These are phyloP conservation scores for Scomberomorus guttatus DNA, from an alignment of 2,797 vertebrate species.

Conservation along the genomic window DNA sequence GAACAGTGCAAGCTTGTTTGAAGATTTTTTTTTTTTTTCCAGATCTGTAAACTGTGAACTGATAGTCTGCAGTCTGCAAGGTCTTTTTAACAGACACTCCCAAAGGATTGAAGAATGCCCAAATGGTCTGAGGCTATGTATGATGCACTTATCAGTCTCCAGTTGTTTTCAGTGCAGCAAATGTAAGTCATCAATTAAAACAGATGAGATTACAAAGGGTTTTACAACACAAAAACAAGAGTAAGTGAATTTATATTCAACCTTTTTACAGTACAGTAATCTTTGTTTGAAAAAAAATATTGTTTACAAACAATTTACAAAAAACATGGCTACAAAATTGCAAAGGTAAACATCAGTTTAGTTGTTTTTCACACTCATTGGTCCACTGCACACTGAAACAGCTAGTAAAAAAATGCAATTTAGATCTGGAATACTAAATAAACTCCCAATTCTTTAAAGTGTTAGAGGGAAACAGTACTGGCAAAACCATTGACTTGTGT, in stretches of 20 bases:
- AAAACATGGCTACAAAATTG: neutral
- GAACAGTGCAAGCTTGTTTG: constrained; percentile 44
- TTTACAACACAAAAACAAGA: constrained; percentile 14
- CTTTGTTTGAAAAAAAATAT: neutral
- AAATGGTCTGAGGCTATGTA: constrained; percentile 59
- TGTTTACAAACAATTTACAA: neutral
- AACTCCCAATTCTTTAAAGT: neutral
- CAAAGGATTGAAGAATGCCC: constrained; percentile 56
- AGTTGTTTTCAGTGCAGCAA: constrained; percentile 46
- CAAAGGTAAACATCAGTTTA: neutral
- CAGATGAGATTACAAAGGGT: constrained; percentile 20
- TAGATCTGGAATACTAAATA: neutral
- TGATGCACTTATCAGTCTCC: constrained; percentile 53
- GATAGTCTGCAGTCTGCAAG: constrained; percentile 63
- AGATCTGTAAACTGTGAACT: constrained; percentile 52
- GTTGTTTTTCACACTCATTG: neutral
- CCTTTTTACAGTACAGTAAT: neutral
- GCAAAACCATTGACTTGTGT: neutral
- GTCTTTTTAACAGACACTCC: constrained; percentile 70
- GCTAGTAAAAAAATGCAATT: neutral
- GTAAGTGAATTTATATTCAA: neutral
- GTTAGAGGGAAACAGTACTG: neutral
- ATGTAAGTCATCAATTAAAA: constrained; percentile 44
- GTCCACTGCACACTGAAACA: neutral
- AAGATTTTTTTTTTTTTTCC: constrained; percentile 42